Evolutionary conservation across 1,140 invertebrate genomes (phyloP).

Genomic region (Eufriesea mexicana): DNA sequence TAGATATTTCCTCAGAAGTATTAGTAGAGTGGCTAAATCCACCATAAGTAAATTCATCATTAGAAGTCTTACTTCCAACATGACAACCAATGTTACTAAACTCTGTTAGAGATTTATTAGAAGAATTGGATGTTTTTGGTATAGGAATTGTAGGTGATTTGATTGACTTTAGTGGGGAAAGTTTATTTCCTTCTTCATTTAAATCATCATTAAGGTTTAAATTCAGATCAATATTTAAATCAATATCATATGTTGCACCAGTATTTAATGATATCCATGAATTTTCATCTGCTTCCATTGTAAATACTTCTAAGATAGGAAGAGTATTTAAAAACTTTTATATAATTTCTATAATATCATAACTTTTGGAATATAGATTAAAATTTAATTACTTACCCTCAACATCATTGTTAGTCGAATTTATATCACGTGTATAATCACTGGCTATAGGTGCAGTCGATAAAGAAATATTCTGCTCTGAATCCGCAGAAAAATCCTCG

Average conservation of each 20-base stretch:
- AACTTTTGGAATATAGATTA: not conserved
- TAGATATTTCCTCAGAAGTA: slow-evolving; percentile 35
- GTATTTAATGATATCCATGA: slow-evolving; percentile 61
- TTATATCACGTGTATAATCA: slow-evolving; percentile 29
- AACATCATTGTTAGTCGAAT: slow-evolving; percentile 68
- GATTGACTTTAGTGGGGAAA: slow-evolving; percentile 69
- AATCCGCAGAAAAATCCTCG: slow-evolving; percentile 84
- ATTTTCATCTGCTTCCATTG: slow-evolving; percentile 84
- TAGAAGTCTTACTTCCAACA: slow-evolving; percentile 83
- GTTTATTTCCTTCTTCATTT: slow-evolving; percentile 71
- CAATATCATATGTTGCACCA: slow-evolving; percentile 61
- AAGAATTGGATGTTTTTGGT: slow-evolving; percentile 79
- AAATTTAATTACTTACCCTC: slow-evolving; percentile 63
- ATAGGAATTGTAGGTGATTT: slow-evolving; percentile 85
- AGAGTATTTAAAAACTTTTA: slow-evolving; percentile 7
- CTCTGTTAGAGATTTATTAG: slow-evolving; percentile 79
- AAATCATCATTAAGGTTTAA: slow-evolving; percentile 75
- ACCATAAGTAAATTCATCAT: slow-evolving; percentile 69
- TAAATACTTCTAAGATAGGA: slow-evolving; percentile 79
- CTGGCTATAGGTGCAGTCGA: slow-evolving; percentile 60
- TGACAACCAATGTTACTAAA: slow-evolving; percentile 85
- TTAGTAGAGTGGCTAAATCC: slow-evolving; percentile 35
- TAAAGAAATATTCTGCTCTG: slow-evolving; percentile 76
- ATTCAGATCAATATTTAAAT: slow-evolving; percentile 71
- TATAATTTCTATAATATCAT: not conserved